These are phyloP conservation scores for Saccostrea cuccullata DNA, from an alignment of 1,140 invertebrate genomes.

Conservation along the genomic window DNA sequence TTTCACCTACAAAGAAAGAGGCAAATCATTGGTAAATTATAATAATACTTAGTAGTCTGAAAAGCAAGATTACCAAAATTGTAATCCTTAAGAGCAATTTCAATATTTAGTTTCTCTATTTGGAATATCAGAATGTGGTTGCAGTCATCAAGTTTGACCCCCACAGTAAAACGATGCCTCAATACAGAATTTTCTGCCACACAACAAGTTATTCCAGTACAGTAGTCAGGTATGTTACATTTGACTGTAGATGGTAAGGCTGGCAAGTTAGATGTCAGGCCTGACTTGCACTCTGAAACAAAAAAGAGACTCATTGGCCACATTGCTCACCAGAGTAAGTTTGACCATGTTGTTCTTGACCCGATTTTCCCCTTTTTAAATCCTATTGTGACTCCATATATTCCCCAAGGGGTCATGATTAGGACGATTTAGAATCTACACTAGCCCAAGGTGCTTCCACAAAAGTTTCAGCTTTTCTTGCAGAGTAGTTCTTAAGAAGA, in stretches of 20 bases:
- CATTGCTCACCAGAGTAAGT: too few species aligned
- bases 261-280: not conserved
- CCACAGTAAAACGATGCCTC: slow-evolving; percentile 39
- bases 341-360: too few species aligned
- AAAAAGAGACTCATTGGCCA: too few species aligned
- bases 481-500: too few species aligned
- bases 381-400: too few species aligned
- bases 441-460: too few species aligned
- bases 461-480: too few species aligned
- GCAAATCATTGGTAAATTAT: not conserved
- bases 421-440: too few species aligned
- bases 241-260: slow-evolving; percentile 3
- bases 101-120: slow-evolving; percentile 51
- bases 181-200: slow-evolving; percentile 18
- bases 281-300: not conserved
- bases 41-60: not conserved
- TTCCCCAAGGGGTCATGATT: too few species aligned
- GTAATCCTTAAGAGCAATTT: slow-evolving; percentile 36
- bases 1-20: not conserved
- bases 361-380: too few species aligned
- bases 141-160: slow-evolving; percentile 45
- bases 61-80: slow-evolving; percentile 21
- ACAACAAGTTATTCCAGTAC: slow-evolving; percentile 42
- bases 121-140: slow-evolving; percentile 41
- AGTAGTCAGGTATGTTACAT: slow-evolving; percentile 37